These are phyloP conservation scores for Rosalia funebris DNA, from an alignment of 2,888 invertebrate species.

Conservation along the genomic window DNA sequence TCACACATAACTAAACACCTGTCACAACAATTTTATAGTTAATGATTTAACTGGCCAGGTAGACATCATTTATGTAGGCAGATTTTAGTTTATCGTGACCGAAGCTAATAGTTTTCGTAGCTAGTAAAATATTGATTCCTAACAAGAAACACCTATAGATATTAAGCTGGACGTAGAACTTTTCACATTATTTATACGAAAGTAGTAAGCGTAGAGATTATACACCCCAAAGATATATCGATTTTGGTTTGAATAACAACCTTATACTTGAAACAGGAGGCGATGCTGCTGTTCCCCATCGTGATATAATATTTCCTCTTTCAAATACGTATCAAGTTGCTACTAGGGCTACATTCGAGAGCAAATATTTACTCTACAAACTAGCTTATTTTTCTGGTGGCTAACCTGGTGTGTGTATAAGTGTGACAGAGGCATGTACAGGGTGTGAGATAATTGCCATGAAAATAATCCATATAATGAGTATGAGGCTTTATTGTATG, in stretches of 20 bases:
- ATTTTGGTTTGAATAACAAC: constrained; percentile 12
- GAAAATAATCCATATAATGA: neutral
- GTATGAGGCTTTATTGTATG: neutral
- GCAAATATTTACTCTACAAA: constrained; percentile 18
- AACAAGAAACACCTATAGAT: too few relatives aligned
- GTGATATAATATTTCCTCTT: constrained; percentile 15
- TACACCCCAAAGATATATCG: too few relatives aligned
- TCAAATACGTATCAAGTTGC: constrained; percentile 23
- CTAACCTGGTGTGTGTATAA: neutral
- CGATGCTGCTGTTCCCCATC: constrained; percentile 3
- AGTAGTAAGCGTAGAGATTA: too few relatives aligned
- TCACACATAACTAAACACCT: too few relatives aligned
- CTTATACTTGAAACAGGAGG: neutral
- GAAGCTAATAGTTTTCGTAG: too few relatives aligned
- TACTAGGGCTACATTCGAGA: constrained; percentile 13
- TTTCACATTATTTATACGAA: too few relatives aligned
- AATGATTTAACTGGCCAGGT: too few relatives aligned
- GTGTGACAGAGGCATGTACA: neutral
- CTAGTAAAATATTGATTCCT: too few relatives aligned
- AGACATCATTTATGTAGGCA: too few relatives aligned
- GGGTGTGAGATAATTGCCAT: neutral
- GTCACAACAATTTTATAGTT: too few relatives aligned
- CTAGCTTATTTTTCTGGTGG: neutral
- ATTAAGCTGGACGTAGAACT: too few relatives aligned
- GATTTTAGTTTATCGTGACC: too few relatives aligned